A percentile compares a stretch with the other conserved stretches of the same genome.
Evolutionary conservation across 2,888 invertebrate genomes (phyloP).

Genomic region (Oegoconia quadripuncta): DNA sequence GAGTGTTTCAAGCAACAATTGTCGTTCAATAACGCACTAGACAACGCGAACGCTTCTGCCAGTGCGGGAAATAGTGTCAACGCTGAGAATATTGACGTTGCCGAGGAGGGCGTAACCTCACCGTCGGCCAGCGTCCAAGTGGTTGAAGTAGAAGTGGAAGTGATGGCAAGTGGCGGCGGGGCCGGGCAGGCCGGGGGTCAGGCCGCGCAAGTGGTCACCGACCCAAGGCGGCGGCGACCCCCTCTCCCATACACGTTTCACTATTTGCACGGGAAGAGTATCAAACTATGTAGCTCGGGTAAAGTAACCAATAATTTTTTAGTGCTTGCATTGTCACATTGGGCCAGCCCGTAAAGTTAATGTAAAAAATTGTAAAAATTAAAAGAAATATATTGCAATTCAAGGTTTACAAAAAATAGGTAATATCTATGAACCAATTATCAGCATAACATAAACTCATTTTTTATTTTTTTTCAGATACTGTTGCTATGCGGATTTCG

Average conservation of each 20-base stretch:
- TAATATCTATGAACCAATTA: too few relatives aligned
- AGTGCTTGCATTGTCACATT: too few relatives aligned
- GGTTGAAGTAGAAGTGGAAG: neutral
- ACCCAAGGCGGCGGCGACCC: slow-evolving; percentile 15
- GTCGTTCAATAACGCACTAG: neutral
- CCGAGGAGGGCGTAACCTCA: neutral
- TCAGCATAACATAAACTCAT: too few relatives aligned
- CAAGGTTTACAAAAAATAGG: too few relatives aligned
- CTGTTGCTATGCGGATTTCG: slow-evolving; percentile 84
- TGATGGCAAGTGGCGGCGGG: neutral
- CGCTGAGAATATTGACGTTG: neutral
- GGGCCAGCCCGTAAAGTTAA: too few relatives aligned
- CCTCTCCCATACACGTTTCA: slow-evolving; percentile 84
- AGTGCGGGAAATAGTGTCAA: neutral
- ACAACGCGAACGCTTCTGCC: neutral
- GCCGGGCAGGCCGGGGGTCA: neutral
- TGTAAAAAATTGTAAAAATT: too few relatives aligned
- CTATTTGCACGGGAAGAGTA: slow-evolving; percentile 90
- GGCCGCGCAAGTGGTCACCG: neutral
- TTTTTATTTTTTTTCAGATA: slow-evolving; percentile 42
- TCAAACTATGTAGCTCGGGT: slow-evolving; percentile 80
- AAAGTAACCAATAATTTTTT: slow-evolving; percentile 11
- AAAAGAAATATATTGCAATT: too few relatives aligned
- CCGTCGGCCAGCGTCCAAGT: neutral
- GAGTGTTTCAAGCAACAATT: slow-evolving; percentile 16